A percentile compares a stretch with the other conserved stretches of the same genome.
Evolutionary conservation across 1,140 invertebrate genomes (phyloP).

Genomic region (Sycophaga agraensis): DNA sequence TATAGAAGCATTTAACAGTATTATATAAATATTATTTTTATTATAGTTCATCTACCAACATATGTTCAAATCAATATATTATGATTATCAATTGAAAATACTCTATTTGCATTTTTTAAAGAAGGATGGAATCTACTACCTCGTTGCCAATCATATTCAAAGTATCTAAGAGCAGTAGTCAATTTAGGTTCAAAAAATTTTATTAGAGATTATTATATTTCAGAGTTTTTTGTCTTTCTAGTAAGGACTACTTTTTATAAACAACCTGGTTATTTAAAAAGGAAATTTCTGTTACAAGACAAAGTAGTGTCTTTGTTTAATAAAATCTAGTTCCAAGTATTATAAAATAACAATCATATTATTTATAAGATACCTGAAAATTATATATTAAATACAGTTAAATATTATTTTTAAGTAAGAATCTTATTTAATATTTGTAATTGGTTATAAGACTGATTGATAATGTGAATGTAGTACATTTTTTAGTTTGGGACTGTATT

Average conservation of each 20-base stretch:
- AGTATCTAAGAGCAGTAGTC: constrained; percentile 64
- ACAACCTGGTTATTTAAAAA: constrained; percentile 68
- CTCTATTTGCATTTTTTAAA: constrained; percentile 64
- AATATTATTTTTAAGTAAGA: too few relatives aligned
- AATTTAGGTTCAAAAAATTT: constrained; percentile 68
- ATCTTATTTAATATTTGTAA: too few relatives aligned
- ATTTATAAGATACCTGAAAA: too few relatives aligned
- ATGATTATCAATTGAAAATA: constrained; percentile 66
- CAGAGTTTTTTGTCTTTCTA: constrained; percentile 81
- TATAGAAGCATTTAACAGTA: not conserved
- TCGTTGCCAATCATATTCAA: constrained; percentile 52
- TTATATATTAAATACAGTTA: too few relatives aligned
- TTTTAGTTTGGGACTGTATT: too few relatives aligned
- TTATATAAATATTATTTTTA: not conserved
- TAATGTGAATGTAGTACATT: too few relatives aligned
- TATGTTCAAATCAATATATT: constrained; percentile 89
- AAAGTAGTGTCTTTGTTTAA: constrained; percentile 66
- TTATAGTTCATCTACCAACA: constrained; percentile 65
- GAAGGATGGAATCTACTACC: constrained; percentile 67
- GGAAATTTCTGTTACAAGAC: constrained; percentile 84
- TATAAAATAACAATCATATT: too few relatives aligned
- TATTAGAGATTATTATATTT: constrained; percentile 79
- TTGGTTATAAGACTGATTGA: too few relatives aligned
- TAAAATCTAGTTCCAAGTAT: too few relatives aligned
- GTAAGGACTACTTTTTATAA: constrained; percentile 69